Evolutionary conservation across 2,888 invertebrate species (phyloP), one percentile per base, ranked within the genome.

Genomic region (Sericinus montela): DNA sequence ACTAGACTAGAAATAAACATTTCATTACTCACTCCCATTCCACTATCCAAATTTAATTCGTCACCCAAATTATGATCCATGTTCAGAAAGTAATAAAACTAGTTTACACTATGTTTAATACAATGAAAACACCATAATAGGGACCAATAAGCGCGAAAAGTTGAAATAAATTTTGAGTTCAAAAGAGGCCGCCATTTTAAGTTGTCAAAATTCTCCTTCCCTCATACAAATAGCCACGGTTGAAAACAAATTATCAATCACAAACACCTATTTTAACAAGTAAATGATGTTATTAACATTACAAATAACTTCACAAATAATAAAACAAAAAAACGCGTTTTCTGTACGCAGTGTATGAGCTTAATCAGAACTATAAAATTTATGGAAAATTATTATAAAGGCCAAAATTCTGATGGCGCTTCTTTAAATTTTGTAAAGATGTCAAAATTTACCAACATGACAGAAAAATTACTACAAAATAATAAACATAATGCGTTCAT

Each of bases 161-260:
- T 61, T 55, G 56, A 62, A 66, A 66, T 62, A 54, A 79, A 60
- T 63, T 64, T 67, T 58, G 60, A 80, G 81, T 88, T 89, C 69
- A 87, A 89, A 89, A 72, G 85, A 77, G 80, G 82, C 89, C 89
- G 89, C 89, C 89, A 89, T 89, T 86, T 83, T 87, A 84, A 63
- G 71, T 73, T 85, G 86, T 85, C 88, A 88, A 85, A 50, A 84
- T 66, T 60, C 55, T 58, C 57, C 65, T 67, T 69, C 67, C 67
- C 67, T 67, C 72, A 72, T 73, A 69, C 69, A 69, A 61, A 58
- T 75, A 73, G 78, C 82, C 85, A 86, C 85, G 77, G 85, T 86
- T 85, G 68, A 84, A 85, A 83, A 86, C 87, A 86, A 87, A 86
- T 78, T 73, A 57, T 58, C 63, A 58, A 50, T 53, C 48, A 58